Conservation (phyloP, 30 jellyfish, hydroid and myxozoan genomes). For the Turritopsis dohrnii region DNA sequence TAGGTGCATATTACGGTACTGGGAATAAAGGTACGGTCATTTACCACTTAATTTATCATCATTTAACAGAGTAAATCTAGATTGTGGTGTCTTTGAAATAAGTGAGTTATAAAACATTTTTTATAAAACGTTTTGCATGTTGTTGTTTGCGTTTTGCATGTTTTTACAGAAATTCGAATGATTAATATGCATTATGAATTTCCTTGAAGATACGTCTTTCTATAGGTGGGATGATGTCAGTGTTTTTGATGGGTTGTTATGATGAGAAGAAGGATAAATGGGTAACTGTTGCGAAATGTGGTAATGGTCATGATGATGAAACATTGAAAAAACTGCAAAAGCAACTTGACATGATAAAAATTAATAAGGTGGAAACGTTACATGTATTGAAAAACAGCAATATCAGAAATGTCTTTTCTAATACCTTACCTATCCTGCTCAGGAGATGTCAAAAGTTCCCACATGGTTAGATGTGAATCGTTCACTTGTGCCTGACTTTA, state of each 20-base stretch:
- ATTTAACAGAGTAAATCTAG: too few species aligned
- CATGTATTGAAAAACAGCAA: not conserved
- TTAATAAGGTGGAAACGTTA: constrained; percentile 37
- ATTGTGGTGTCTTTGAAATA: not conserved
- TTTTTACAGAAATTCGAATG: too few species aligned
- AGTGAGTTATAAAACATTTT: too few species aligned
- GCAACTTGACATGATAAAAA: constrained; percentile 52
- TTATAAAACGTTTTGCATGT: too few species aligned
- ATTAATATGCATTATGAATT: too few species aligned
- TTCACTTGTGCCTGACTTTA: constrained; percentile 74
- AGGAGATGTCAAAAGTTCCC: constrained; percentile 62
- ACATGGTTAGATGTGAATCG: constrained; percentile 70
- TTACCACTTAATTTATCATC: not conserved
- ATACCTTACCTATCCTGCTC: too few species aligned
- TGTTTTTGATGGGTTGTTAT: constrained; percentile 84
- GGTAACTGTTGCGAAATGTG: constrained; percentile 95
- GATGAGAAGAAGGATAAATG: constrained; percentile 49
- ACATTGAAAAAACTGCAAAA: constrained; percentile 60
- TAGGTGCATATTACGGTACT: constrained; percentile 89
- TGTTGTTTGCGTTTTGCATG: too few species aligned
- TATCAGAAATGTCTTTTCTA: not conserved
- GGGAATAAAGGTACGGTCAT: constrained; percentile 91
- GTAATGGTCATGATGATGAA: constrained; percentile 86
- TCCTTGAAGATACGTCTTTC: too few species aligned
- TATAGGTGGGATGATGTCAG: constrained; percentile 96